Conservation (phyloP, 2,797 vertebrate genomes). For the Rhinella marina region DNA sequence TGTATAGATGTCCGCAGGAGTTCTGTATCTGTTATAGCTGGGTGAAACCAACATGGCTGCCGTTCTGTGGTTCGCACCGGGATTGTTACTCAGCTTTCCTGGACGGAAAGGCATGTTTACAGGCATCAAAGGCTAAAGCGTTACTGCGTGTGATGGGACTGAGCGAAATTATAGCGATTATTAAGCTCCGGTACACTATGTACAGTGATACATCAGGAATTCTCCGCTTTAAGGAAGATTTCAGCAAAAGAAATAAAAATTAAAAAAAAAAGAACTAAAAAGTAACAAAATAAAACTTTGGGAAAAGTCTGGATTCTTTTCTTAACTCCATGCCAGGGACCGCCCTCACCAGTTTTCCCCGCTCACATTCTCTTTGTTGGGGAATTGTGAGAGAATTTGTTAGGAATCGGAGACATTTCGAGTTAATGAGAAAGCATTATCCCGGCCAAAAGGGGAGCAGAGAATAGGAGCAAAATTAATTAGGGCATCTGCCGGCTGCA, state of each 20-base stretch:
- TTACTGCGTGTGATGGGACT: neutral
- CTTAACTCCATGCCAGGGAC: neutral
- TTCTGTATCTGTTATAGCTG: too few species aligned
- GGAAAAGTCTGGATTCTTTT: neutral
- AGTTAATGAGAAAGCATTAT: conserved; percentile 67
- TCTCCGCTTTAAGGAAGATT: neutral
- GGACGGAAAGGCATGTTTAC: too few species aligned
- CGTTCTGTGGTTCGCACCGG: too few species aligned
- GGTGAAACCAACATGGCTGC: too few species aligned
- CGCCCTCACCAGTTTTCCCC: conserved; percentile 32
- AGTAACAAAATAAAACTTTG: neutral
- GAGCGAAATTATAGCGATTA: neutral
- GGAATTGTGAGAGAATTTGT: conserved; percentile 68
- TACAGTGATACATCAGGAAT: neutral
- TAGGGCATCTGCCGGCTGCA: conserved; percentile 79
- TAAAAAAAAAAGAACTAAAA: neutral
- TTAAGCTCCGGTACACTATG: neutral
- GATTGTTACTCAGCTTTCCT: too few species aligned
- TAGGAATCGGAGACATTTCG: conserved; percentile 65
- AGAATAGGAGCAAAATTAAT: conserved; percentile 73
- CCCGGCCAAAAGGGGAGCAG: conserved; percentile 68
- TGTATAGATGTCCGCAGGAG: neutral
- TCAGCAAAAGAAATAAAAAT: too few species aligned
- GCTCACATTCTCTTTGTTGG: conserved; percentile 58
- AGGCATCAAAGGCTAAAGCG: too few species aligned